Evolutionary conservation across 2,113 vertebrate genomes (phyloP).

Genomic region (Daboia siamensis): DNA sequence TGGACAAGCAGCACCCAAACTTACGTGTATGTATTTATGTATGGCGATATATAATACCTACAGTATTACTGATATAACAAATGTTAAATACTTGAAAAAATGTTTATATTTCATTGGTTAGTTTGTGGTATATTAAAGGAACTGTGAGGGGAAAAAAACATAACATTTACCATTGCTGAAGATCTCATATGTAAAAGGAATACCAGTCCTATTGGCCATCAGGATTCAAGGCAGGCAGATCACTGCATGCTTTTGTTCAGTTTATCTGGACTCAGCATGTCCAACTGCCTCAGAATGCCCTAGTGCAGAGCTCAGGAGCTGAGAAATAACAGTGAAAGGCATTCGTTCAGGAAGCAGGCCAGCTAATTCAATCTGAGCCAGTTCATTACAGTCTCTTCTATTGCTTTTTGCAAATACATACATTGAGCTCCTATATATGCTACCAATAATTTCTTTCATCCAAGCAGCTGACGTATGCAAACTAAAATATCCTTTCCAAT

Average conservation of each 20-base stretch:
- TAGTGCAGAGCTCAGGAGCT: slow-evolving; percentile 51
- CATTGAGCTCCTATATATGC: slow-evolving; percentile 47
- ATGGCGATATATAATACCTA: too few relatives aligned
- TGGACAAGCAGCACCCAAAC: too few relatives aligned
- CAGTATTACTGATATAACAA: too few relatives aligned
- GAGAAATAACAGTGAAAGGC: slow-evolving; percentile 49
- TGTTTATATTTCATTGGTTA: too few relatives aligned
- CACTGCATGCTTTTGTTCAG: slow-evolving; percentile 52
- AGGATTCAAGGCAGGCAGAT: slow-evolving; percentile 48
- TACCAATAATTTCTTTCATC: slow-evolving; percentile 55
- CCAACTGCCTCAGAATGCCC: slow-evolving; percentile 54
- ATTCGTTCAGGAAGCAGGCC: slow-evolving; percentile 61
- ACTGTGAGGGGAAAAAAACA: too few relatives aligned
- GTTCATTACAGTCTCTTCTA: slow-evolving; percentile 52
- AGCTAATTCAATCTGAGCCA: slow-evolving; percentile 57
- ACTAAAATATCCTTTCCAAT: slow-evolving; percentile 51
- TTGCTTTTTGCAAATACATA: slow-evolving; percentile 40
- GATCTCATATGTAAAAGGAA: slow-evolving; percentile 32
- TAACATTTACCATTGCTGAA: slow-evolving; percentile 54
- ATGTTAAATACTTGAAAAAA: too few relatives aligned
- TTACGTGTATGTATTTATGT: too few relatives aligned
- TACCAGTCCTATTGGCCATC: slow-evolving; percentile 46
- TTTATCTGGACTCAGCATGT: slow-evolving; percentile 60
- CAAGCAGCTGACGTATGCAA: slow-evolving; percentile 63
- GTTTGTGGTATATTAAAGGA: too few relatives aligned